Conservation (phyloP, 2,888 invertebrate species). For the Clistopyga incitator region DNA sequence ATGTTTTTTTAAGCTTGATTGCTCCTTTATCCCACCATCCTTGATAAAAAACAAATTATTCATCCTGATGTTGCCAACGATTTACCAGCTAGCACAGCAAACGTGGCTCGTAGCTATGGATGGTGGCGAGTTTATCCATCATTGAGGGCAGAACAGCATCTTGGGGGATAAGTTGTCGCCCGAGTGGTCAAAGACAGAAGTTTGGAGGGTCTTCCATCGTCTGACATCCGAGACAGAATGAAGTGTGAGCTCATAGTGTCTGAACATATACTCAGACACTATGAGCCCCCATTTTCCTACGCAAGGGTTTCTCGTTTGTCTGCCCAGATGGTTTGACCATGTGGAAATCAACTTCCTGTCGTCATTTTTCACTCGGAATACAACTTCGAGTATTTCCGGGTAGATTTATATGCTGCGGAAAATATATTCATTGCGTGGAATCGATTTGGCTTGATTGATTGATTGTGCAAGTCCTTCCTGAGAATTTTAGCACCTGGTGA, state of each 20-base stretch:
- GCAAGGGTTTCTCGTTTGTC: slow-evolving; percentile 21
- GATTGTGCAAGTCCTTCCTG: slow-evolving; percentile 39
- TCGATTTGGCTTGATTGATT: slow-evolving; percentile 53
- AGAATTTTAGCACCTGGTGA: slow-evolving; percentile 55
- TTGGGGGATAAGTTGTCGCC: slow-evolving; percentile 57
- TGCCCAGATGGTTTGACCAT: slow-evolving; percentile 1
- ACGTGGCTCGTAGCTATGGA: neutral
- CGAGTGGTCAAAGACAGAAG: slow-evolving; percentile 70
- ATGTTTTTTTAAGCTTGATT: slow-evolving; percentile 63
- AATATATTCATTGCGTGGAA: neutral
- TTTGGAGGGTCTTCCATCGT: slow-evolving; percentile 50
- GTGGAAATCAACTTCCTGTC: slow-evolving; percentile 42
- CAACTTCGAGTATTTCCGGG: slow-evolving; percentile 7
- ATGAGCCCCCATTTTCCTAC: neutral
- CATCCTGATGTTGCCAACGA: neutral
- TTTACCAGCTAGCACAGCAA: neutral
- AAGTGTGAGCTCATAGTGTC: neutral
- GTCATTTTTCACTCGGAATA: slow-evolving; percentile 19
- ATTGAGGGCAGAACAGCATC: neutral
- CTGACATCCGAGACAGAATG: slow-evolving; percentile 40
- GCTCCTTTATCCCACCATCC: slow-evolving; percentile 32
- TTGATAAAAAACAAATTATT: slow-evolving; percentile 18
- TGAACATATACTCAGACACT: neutral
- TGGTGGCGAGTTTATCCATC: slow-evolving; percentile 10
- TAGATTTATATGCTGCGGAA: slow-evolving; percentile 21